phyloP scores from a whole-genome alignment of 2,888 invertebrate species.

The Harpalus rufipes region DNA sequence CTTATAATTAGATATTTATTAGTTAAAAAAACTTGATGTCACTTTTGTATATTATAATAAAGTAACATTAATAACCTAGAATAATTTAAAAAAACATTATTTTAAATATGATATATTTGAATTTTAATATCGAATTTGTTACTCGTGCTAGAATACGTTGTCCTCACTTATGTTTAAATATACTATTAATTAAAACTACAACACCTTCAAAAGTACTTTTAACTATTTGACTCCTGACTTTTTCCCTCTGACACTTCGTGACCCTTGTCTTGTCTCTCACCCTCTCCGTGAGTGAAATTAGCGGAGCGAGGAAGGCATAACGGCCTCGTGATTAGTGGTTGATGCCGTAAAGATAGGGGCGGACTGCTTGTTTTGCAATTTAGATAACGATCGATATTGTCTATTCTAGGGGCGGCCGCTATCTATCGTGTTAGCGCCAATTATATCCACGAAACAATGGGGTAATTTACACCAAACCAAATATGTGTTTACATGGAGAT shows the following conservation, averaged over 20 bases:
- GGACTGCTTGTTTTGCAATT: conserved; percentile 64
- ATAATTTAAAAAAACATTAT: too few species aligned
- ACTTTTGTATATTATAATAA: too few species aligned
- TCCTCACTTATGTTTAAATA: too few species aligned
- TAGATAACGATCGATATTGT: conserved; percentile 64
- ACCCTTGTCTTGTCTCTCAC: not conserved
- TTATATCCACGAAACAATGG: not conserved
- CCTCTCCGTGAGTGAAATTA: conserved; percentile 5
- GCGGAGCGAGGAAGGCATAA: conserved; percentile 32
- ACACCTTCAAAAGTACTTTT: too few species aligned
- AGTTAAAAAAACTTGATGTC: too few species aligned
- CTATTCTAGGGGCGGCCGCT: conserved; percentile 32
- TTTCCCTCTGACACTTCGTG: not conserved
- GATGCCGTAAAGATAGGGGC: conserved; percentile 63
- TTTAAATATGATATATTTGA: too few species aligned
- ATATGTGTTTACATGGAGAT: not conserved
- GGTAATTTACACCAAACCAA: not conserved
- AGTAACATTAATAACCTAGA: too few species aligned
- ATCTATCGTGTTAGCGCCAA: conserved; percentile 38
- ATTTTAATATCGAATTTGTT: too few species aligned
- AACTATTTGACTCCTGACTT: too few species aligned
- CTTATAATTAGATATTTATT: too few species aligned
- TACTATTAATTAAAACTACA: too few species aligned
- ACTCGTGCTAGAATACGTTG: too few species aligned
- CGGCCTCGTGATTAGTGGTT: conserved; percentile 62